These are phyloP conservation scores for Amphilophus citrinellus DNA, from an alignment of 2,113 vertebrate species.

Conservation along the genomic window DNA sequence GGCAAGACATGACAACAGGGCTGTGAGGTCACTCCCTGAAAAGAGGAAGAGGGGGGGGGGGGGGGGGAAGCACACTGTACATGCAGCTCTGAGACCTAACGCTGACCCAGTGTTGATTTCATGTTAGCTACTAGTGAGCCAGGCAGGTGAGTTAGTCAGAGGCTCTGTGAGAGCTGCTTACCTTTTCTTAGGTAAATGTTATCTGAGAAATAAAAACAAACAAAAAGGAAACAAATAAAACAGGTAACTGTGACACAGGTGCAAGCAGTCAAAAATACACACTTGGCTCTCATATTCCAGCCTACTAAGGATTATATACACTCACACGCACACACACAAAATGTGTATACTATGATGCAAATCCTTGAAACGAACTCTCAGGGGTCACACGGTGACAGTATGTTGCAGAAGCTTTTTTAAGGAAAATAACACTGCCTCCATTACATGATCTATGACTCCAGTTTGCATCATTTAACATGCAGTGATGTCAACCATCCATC, in stretches of 20 bases:
- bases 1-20: conserved; percentile 36
- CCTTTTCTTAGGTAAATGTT: conserved; percentile 87
- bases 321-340: conserved; percentile 5
- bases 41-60: conserved; percentile 15
- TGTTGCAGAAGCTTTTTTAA: not conserved
- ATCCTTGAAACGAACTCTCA: conserved; percentile 45
- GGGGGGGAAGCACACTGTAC: conserved; percentile 40
- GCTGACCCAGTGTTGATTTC: conserved; percentile 19
- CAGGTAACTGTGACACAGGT: conserved; percentile 71
- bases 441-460: not conserved
- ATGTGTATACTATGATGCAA: conserved; percentile 54
- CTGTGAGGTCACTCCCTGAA: conserved; percentile 60
- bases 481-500: conserved; percentile 10
- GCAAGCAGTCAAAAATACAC: conserved; percentile 33
- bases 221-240: conserved; percentile 71
- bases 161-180: conserved; percentile 74
- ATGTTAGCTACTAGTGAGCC: conserved; percentile 40
- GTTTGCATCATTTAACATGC: conserved; percentile 44
- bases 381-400: conserved; percentile 4
- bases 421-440: not conserved
- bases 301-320: not conserved
- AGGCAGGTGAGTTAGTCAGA: conserved; percentile 59
- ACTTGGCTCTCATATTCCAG: not conserved
- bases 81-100: conserved; percentile 58
- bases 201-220: conserved; percentile 82